Percentiles rank a stretch among this genome's conserved stretches.
These are phyloP conservation scores for Mormyrus proboscirostris DNA, from an alignment of 2,797 vertebrate genomes.

Conservation along the genomic window DNA sequence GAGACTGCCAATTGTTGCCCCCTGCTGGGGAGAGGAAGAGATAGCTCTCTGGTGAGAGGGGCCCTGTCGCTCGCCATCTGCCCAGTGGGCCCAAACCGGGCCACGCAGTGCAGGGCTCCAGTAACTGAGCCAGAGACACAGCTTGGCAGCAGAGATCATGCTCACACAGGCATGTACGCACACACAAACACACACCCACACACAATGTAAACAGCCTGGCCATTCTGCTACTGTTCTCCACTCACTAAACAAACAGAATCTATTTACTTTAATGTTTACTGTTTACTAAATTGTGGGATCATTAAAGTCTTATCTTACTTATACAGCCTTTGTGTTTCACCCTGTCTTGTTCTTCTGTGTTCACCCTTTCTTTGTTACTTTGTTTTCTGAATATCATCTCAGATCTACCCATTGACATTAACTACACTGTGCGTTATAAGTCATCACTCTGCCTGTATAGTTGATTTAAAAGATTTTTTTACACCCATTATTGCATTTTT, in stretches of 20 bases:
- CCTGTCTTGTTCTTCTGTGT: not conserved
- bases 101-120: conserved; percentile 32
- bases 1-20: conserved; percentile 41
- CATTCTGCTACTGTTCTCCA: not conserved
- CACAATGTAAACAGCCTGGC: not conserved
- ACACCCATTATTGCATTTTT: not conserved
- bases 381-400: not conserved
- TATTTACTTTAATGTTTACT: not conserved
- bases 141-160: not conserved
- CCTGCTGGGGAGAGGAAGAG: conserved; percentile 56
- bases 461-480: not conserved
- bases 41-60: conserved; percentile 35
- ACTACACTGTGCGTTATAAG: not conserved
- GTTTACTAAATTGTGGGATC: too few species aligned
- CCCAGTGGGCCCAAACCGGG: conserved; percentile 27
- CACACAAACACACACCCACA: conserved; percentile 6
- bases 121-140: conserved; percentile 34
- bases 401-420: not conserved
- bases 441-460: not conserved
- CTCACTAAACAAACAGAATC: not conserved
- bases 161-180: not conserved
- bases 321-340: not conserved
- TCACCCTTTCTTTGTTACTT: not conserved
- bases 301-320: not conserved
- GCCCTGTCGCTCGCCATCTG: conserved; percentile 62